Base-by-base conservation (phyloP, 2,797 vertebrate species). In the Apodemus agrarius region DNA sequence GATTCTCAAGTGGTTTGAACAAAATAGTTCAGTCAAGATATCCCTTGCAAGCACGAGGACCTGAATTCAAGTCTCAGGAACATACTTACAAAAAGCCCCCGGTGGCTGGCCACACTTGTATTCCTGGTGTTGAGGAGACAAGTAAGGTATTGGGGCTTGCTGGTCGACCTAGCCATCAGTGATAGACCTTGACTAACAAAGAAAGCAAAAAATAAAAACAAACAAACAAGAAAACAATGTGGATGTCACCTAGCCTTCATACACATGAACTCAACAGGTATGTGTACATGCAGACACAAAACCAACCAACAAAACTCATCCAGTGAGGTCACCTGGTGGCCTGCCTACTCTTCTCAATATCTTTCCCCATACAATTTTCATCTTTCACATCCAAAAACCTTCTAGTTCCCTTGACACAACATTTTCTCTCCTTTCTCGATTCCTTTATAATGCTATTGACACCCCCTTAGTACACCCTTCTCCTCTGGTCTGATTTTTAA, bases 401-500 rank as follows among this genome's bases (percentile, higher is more conserved):
- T 82, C 85, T 5, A 52, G 82, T 88, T 89, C 11, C 54, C 49
- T 72, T 65, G n/a, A 69, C 26, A 89, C 7, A 21, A 3, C 16
- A 0, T 57, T 5, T 69, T 90, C 13, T 37, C 80, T 85, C 75
- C 76, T 88, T 79, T 49, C 29, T 94, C 26, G 31, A 21, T 52
- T 88, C 9, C 8, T 89, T 86, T 43, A 26, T 26, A 40, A 40
- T 63, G 34, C 34, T 90, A 5, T 76, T 76, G 8, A 14, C 49
- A 29, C 78, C 69, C 46, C 13, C 8, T 59, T 69, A 65, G 34
- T 69, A 76, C 37, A 8, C 22, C 22, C 31, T 86, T 89, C 31
- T 12, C 65, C 54, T 89, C 95, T 61, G 37, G 83, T 91, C 84
- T 93, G 63, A 52, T 43, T 76, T 76, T 31, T 24, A 89, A 82